These are phyloP conservation scores for Ceyx cyanopectus DNA, from an alignment of 2,113 vertebrate species.

Conservation along the genomic window DNA sequence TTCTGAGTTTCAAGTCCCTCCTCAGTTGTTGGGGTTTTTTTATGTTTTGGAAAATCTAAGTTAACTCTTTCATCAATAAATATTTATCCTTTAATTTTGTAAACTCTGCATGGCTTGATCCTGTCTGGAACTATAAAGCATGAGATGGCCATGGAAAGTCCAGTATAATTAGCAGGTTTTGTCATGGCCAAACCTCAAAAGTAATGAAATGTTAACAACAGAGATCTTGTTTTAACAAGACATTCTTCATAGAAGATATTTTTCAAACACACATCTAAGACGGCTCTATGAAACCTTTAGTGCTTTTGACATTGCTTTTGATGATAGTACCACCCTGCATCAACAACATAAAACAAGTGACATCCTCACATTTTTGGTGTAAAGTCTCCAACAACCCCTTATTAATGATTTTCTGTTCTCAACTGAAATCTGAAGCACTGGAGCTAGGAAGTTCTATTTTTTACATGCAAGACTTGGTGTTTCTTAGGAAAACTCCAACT, in stretches of 20 bases:
- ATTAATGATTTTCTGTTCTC: background rate
- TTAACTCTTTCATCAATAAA: background rate
- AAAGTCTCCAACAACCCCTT: background rate
- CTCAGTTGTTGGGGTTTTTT: background rate
- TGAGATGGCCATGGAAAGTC: background rate
- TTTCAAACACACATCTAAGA: background rate
- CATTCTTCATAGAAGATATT: background rate
- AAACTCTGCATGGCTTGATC: background rate
- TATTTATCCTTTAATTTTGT: background rate
- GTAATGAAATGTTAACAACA: background rate
- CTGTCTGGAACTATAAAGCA: background rate
- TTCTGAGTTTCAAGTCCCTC: background rate
- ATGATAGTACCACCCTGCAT: background rate
- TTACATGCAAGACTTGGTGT: background rate
- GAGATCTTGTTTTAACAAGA: background rate
- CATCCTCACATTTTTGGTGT: background rate
- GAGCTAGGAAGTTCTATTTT: background rate
- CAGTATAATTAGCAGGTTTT: background rate
- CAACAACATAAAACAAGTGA: background rate
- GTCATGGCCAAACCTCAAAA: constrained; percentile 8
- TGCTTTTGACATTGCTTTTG: background rate
- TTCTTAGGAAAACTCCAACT: background rate
- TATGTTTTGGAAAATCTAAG: background rate
- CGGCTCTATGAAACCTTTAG: background rate
- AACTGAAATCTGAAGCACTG: background rate